These are phyloP conservation scores for Prunella himalayana DNA, from an alignment of 2,113 vertebrate genomes.

Conservation along the genomic window DNA sequence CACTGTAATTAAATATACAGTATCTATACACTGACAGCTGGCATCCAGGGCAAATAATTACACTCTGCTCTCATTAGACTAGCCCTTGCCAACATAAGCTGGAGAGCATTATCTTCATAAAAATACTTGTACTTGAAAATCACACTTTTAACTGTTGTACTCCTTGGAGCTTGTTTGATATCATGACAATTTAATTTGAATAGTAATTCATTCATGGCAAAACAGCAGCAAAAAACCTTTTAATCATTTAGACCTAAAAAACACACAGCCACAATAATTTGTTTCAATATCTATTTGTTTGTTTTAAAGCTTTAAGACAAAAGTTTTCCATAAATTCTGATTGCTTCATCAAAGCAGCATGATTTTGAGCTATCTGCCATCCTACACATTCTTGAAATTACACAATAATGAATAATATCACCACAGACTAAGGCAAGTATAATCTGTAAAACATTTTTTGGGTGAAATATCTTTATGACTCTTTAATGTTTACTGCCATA, in stretches of 20 bases:
- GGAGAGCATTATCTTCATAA: neutral
- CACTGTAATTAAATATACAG: neutral
- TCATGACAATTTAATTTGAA: neutral
- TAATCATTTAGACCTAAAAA: neutral
- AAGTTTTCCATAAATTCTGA: neutral
- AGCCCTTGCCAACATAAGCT: neutral
- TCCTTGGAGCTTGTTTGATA: neutral
- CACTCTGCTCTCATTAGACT: neutral
- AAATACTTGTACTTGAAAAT: neutral
- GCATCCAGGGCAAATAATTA: neutral
- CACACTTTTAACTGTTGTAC: neutral
- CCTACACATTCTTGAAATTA: conserved; percentile 34
- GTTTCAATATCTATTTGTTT: neutral
- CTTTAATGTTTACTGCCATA: neutral
- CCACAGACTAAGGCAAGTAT: neutral
- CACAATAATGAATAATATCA: neutral
- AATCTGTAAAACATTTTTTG: neutral
- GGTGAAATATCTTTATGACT: conserved; percentile 14
- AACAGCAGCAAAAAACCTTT: neutral
- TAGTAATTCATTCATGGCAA: neutral
- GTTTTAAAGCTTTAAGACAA: neutral
- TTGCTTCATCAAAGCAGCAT: neutral
- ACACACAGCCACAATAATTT: neutral
- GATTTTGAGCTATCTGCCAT: neutral
- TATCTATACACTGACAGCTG: neutral